Conservation (phyloP, 2,888 invertebrate species). For the Cephus runcator region DNA sequence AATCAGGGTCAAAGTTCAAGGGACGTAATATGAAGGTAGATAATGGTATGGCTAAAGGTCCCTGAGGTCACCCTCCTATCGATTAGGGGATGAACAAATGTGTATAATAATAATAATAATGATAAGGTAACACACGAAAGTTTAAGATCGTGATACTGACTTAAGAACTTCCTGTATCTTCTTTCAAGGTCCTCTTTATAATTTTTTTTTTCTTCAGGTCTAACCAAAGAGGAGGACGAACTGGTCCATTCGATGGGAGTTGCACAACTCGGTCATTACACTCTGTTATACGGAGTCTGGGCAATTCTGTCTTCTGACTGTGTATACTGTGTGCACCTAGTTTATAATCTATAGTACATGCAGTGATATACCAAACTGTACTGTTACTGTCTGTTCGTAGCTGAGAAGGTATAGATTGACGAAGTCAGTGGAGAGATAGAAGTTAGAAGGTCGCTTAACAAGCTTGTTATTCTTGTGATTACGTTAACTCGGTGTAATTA, state of each 20-base stretch:
- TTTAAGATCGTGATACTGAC: not conserved
- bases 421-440: not conserved
- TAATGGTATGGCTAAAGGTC: not conserved
- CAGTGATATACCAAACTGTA: not conserved
- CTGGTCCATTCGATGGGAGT: not conserved
- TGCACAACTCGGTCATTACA: not conserved
- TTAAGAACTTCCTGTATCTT: not conserved
- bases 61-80: not conserved
- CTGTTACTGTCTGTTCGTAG: not conserved
- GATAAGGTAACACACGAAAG: not conserved
- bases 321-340: not conserved
- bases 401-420: not conserved
- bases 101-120: not conserved
- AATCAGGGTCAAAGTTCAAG: not conserved
- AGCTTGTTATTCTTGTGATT: slow-evolving; percentile 54
- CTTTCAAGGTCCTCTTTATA: not conserved
- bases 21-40: not conserved
- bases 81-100: not conserved
- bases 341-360: not conserved
- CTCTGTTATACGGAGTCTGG: not conserved
- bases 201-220: not conserved
- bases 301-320: not conserved
- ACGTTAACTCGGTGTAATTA: slow-evolving; percentile 21
- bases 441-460: slow-evolving; percentile 45
- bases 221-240: not conserved